Base-by-base conservation (phyloP, 2,888 invertebrate species). In the Nebria salina region DNA sequence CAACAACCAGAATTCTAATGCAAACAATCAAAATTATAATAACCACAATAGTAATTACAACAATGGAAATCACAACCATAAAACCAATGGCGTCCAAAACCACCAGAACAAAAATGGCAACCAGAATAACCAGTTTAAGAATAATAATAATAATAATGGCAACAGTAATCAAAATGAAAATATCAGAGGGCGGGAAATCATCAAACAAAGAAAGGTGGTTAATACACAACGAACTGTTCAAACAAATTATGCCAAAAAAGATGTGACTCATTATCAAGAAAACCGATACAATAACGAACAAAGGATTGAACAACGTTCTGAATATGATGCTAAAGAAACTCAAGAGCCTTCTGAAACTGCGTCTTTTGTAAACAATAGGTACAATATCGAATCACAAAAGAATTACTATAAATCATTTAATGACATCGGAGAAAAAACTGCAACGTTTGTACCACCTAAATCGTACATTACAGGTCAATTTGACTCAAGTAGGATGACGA, bases 341-440 rank as follows among this genome's bases (percentile, higher is more conserved):
- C 95, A 95, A 86, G 91, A 93, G 1, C 91, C 93, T 0, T 95
- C 95, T 8, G 96, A 96, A 88, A 93, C 94, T 7, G 94, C 94
- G 0, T 95, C 95, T 0, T 95, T 96, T 86, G 92, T 92, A 1
- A 91, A 92, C 65, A 91, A 88, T 83, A 81, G 83, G 65, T 81
- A 76, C 64, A 82, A 82, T 64, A 77, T 64, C n/a, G 77, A 75
- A 75, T 42, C 77, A 70, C 77, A 76, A 65, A 73, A 77, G 54
- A 77, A 75, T 15, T 81, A 81, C 26, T 81, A 65, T 7, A 81
- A 81, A 81, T 72, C 26, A 43, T 34, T 70, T 3, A 81, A 81
- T 26, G 81, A 81, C 42, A 54, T 81, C n/a, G 43, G 43, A 8
- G 75, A 76, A 13, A 77, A 75, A 34, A 64, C 65, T 13, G 41